Conservation (phyloP, 2,797 vertebrate genomes). For the Dromococcyx pavoninus region DNA sequence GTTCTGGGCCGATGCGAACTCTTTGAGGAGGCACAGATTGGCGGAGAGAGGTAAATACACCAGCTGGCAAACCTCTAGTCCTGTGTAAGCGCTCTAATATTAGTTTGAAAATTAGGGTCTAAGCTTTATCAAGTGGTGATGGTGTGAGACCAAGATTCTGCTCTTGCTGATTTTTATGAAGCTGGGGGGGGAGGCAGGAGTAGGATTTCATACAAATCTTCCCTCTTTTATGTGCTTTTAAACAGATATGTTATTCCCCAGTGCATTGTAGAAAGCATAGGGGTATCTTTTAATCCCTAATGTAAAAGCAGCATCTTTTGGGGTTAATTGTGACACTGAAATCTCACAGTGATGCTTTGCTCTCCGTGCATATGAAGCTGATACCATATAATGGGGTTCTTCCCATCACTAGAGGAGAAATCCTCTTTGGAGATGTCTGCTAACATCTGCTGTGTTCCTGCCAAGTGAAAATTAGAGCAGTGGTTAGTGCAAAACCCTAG, state of each 20-base stretch:
- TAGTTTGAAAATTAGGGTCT: not conserved
- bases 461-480: not conserved
- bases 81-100: rapidly evolving
- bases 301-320: rapidly evolving
- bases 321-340: not conserved
- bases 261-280: not conserved
- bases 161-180: not conserved
- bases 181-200: not conserved
- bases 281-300: rapidly evolving
- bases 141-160: not conserved
- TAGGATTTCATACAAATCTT: not conserved
- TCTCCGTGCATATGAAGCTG: not conserved
- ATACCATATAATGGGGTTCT: rapidly evolving
- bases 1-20: slow-evolving; percentile 90
- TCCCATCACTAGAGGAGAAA: not conserved
- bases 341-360: rapidly evolving
- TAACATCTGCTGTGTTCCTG: not conserved
- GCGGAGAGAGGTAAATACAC: slow-evolving; percentile 88
- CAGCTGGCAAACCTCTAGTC: rapidly evolving
- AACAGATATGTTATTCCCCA: rapidly evolving
- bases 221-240: not conserved
- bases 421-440: not conserved
- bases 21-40: slow-evolving; percentile 96
- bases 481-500: not conserved
- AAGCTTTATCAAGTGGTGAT: rapidly evolving